A percentile compares a stretch with the other conserved stretches of the same genome.
Conservation (phyloP, 2,113 vertebrate genomes). For the Vulpes vulpes region DNA sequence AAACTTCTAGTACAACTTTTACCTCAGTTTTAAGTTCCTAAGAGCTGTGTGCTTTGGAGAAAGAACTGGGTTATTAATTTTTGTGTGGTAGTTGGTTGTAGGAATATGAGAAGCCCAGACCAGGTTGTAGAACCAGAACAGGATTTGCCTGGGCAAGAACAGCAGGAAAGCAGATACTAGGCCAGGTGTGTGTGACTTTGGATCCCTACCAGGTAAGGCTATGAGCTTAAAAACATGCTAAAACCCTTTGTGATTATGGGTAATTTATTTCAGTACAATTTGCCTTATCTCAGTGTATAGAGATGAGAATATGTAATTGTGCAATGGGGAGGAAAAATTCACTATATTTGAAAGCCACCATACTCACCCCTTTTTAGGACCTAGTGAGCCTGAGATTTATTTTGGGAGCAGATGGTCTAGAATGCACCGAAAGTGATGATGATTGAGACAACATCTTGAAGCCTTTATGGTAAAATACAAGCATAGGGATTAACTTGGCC, state of each 20-base stretch:
- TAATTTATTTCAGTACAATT: neutral
- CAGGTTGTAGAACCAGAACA: neutral
- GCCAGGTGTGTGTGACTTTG: neutral
- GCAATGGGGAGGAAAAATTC: neutral
- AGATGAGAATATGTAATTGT: neutral
- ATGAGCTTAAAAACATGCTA: neutral
- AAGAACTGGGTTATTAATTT: neutral
- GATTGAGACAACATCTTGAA: neutral
- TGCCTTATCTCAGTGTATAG: neutral
- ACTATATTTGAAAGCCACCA: neutral
- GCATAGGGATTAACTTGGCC: neutral
- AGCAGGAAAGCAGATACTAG: neutral
- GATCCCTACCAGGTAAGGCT: neutral
- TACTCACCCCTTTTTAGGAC: neutral
- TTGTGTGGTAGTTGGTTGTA: neutral
- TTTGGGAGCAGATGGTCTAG: neutral
- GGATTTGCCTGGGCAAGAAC: neutral
- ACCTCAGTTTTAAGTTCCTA: neutral
- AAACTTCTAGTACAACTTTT: neutral
- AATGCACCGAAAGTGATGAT: neutral
- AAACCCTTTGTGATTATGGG: neutral
- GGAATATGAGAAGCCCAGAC: neutral
- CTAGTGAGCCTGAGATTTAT: neutral
- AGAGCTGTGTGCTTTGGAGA: neutral
- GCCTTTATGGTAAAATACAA: neutral